These are phyloP conservation scores for Tinamus major DNA, from an alignment of 2,797 vertebrate genomes.

Conservation along the genomic window DNA sequence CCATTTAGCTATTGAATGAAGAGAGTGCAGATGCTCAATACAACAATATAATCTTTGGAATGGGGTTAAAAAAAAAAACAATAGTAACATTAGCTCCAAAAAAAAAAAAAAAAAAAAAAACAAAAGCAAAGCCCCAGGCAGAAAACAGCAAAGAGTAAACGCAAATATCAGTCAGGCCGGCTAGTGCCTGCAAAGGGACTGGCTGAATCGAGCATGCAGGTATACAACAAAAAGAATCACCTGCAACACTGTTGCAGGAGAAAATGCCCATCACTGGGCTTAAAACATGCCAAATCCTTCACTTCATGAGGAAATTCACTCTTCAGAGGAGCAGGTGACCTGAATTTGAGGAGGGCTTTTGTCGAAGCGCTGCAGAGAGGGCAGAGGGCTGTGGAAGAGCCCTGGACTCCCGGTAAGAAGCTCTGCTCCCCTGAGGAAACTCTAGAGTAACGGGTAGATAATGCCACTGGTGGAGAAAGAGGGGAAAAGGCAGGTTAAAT, in stretches of 20 bases:
- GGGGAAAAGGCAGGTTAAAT: rapidly evolving
- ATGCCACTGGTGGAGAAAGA: background rate
- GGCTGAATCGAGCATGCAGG: background rate
- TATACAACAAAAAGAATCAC: background rate
- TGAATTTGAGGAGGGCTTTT: background rate
- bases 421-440: background rate
- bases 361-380: background rate
- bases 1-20: background rate
- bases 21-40: background rate
- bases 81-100: background rate
- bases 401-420: background rate
- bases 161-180: background rate
- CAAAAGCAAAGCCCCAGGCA: background rate
- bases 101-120: background rate
- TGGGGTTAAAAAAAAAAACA: background rate
- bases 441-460: background rate
- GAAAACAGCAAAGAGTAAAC: background rate
- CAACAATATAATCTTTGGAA: background rate
- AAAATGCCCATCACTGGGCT: background rate
- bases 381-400: background rate
- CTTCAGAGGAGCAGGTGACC: background rate
- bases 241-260: background rate
- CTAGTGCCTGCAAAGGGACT: background rate
- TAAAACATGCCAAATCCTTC: background rate
- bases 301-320: background rate